Base-by-base conservation (phyloP, 2,888 invertebrate genomes). In the Harpalus rufipes region DNA sequence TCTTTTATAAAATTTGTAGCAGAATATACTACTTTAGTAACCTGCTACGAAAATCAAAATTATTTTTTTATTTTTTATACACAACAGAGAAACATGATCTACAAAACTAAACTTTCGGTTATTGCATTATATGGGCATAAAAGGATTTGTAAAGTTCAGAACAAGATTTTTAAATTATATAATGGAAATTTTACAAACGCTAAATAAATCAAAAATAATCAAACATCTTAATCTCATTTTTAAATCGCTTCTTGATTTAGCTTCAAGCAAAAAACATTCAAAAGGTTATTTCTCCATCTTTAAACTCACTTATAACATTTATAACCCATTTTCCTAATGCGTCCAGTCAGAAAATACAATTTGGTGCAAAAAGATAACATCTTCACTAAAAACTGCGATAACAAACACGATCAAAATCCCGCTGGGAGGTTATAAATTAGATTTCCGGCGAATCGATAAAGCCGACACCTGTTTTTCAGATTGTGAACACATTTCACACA, bases 331-430 rank as follows among this genome's bases (percentile, higher is more conserved):
- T 74, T 44, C 41, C 72, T 16, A 18, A 74, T 44, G 8, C 21
- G 41, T 74, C 72, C 72, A 44, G 41, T 74, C 18, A 68, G 68
- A 68, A 68, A 68, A 68, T 68, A 68, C 14, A 68, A 39, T 68
- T 63, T 32, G 41, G 39, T 14, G 16, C 10, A 74, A 74, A 74
- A 51, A 74, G 72, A 74, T 10, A 72, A 72, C 72, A 51, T 74
- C 72, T 51, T 44, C 44, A 74, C 44, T 74, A 51, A 74, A 74
- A 74, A 74, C 72, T 74, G 44, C 10, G 44, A 51, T 51, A 44
- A 74, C 72, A 74, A 74, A 74, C 16, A 16, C 44, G 72, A 74
- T 18, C 72, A 74, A 16, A 18, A 18, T 44, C 39, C 10, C 10
- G 10, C 8, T 44, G 16, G 39, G 14, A 74, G 16, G 51, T 74